Evolutionary conservation across 2,797 vertebrate species (phyloP), one percentile per base, ranked within the genome.

Genomic region (Esox lucius): DNA sequence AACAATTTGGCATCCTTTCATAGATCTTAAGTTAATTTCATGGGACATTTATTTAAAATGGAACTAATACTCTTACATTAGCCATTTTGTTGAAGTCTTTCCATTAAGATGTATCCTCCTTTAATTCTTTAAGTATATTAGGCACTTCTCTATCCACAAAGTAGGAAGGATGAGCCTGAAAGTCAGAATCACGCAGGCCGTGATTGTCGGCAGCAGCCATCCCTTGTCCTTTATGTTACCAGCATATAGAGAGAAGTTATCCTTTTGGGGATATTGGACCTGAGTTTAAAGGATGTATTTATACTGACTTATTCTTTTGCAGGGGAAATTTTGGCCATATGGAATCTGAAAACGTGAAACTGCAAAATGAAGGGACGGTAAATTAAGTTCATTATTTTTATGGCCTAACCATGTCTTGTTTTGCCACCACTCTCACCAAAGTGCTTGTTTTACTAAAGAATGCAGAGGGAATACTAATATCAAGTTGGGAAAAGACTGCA

Each of bases 391-490:
- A 78, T 91, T 71, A 85, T 86, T 80, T 24, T 88, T 80, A 87
- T 76, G 82, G 88, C 84, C 88, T 91, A 90, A 80, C 82, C 81
- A 83, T 87, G 82, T 91, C 84, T 75, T 84, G 86, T 87, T 85
- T 90, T 88, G 87, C 86, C 92, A 87, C 88, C 91, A 90, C 88
- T 91, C 81, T 94, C 93, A 94, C 93, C 94, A 87, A 94, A 94
- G 94, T 94, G 94, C 94, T 94, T 88, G 90, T 92, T 92, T 86
- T 91, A 90, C 70, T 72, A 70, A 91, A 56, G 85, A 89, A 87
- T 89, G 87, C 86, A 77, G 85, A 87, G 77, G 76, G 81, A 88
- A 53, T 80, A 90, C 73, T 79, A 87, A 87, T 84, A 83, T 82
- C 84, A 78, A 76, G 81, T 87, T 78, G 84, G 81, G 83, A 71